Conservation (phyloP, 2,888 invertebrate species). For the Stegophylla sp. region DNA sequence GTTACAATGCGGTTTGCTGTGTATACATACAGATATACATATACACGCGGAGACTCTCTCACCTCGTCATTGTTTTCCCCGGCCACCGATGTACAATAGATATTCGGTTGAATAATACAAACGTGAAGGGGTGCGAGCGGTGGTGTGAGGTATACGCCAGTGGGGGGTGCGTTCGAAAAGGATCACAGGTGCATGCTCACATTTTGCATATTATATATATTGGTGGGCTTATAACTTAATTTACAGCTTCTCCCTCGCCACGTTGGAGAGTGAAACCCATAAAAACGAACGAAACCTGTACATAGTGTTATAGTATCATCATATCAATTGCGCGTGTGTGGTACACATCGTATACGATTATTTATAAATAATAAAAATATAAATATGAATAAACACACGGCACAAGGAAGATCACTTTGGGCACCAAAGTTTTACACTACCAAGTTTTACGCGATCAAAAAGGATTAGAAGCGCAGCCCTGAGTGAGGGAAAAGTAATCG, state of each 20-base stretch:
- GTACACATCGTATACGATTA: neutral
- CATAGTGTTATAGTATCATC: neutral
- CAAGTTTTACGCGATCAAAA: constrained; percentile 6
- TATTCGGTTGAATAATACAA: neutral
- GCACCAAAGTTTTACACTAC: constrained; percentile 11
- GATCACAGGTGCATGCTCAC: constrained; percentile 36
- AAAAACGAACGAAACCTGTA: neutral
- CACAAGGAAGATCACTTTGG: neutral
- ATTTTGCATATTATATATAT: neutral
- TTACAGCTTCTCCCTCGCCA: neutral
- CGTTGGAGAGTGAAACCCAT: neutral
- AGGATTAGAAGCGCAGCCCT: neutral
- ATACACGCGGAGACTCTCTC: neutral
- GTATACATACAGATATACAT: neutral
- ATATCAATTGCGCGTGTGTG: too few species aligned
- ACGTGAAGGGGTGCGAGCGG: constrained; percentile 28
- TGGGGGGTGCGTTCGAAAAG: neutral
- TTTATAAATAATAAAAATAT: too few species aligned
- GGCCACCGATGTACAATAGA: neutral
- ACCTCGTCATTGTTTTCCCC: constrained; percentile 4
- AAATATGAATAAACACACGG: too few species aligned
- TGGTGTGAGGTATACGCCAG: neutral
- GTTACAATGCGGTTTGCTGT: constrained; percentile 8
- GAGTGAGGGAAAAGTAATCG: too few species aligned
- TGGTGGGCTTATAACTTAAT: constrained; percentile 30